Evolutionary conservation across 2,888 invertebrate genomes (phyloP).

Genomic region (Oscheius sp.): DNA sequence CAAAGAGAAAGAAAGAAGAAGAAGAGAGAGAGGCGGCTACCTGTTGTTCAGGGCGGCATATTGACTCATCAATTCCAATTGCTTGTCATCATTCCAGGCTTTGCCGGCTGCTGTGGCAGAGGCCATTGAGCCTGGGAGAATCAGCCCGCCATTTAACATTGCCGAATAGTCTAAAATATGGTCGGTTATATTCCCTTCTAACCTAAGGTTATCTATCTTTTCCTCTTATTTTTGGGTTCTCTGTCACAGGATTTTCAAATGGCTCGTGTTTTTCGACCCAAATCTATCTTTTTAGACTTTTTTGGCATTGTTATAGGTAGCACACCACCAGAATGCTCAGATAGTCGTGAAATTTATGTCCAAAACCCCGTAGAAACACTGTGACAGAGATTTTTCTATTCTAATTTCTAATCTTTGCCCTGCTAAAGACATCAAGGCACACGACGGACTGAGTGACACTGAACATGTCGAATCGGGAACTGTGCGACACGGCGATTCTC

Average conservation of each 20-base stretch:
- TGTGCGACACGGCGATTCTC: constrained; percentile 8
- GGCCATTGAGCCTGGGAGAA: constrained; percentile 2
- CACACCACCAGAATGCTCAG: too few species aligned
- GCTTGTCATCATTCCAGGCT: constrained; percentile 35
- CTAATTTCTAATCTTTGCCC: too few species aligned
- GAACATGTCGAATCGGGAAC: constrained; percentile 18
- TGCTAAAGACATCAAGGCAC: not conserved
- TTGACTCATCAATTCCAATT: constrained; percentile 38
- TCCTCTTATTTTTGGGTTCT: too few species aligned
- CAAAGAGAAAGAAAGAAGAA: not conserved
- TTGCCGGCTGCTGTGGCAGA: not conserved
- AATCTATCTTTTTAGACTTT: too few species aligned
- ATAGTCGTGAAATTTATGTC: too few species aligned
- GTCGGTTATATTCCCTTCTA: not conserved
- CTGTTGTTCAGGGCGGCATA: constrained; percentile 43
- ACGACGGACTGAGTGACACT: constrained; percentile 3
- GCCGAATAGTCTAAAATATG: constrained; percentile 15
- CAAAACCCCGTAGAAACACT: too few species aligned
- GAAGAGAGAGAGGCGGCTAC: constrained; percentile 6
- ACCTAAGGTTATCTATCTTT: too few species aligned
- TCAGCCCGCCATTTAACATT: constrained; percentile 32
- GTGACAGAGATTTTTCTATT: too few species aligned
- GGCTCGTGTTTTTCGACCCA: too few species aligned
- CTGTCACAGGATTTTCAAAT: too few species aligned
- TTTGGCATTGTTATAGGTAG: too few species aligned